Percentiles rank a stretch among this genome's conserved stretches.
Evolutionary conservation across 2,888 invertebrate species (phyloP).

Genomic region (Epirrita christyi): DNA sequence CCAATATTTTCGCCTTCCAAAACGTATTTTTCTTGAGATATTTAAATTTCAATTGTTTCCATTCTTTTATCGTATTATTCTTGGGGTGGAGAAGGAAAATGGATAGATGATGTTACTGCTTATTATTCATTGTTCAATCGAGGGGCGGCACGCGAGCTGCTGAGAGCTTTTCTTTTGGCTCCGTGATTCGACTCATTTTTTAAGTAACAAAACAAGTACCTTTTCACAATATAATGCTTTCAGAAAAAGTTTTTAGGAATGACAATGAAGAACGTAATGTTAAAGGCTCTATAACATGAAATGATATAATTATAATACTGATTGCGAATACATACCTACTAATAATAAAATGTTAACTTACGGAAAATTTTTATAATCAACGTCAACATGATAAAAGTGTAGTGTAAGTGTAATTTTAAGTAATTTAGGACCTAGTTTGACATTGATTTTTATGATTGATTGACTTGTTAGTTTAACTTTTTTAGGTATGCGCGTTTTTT

Average conservation of each 20-base stretch:
- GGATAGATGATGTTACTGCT: slow-evolving; percentile 77
- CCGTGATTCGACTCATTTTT: slow-evolving; percentile 79
- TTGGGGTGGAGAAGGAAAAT: slow-evolving; percentile 74
- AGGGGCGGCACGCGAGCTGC: slow-evolving; percentile 44
- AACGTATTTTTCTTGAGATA: slow-evolving; percentile 68
- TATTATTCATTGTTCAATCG: slow-evolving; percentile 79
- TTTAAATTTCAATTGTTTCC: slow-evolving; percentile 79
- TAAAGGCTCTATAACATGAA: too few relatives aligned
- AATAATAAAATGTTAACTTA: too few relatives aligned
- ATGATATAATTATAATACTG: too few relatives aligned
- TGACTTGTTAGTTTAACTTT: too few relatives aligned
- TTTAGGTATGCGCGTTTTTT: too few relatives aligned
- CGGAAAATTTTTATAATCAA: too few relatives aligned
- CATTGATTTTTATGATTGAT: too few relatives aligned
- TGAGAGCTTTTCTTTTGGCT: slow-evolving; percentile 66
- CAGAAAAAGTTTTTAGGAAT: slow-evolving; percentile 27
- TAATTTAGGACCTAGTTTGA: too few relatives aligned
- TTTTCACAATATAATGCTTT: slow-evolving; percentile 23
- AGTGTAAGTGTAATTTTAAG: too few relatives aligned
- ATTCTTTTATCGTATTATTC: slow-evolving; percentile 70
- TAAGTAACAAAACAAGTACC: slow-evolving; percentile 75
- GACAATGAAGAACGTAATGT: slow-evolving; percentile 18
- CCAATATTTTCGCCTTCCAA: slow-evolving; percentile 54
- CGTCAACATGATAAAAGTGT: too few relatives aligned
- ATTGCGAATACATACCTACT: too few relatives aligned